Base-by-base conservation (phyloP, 2,113 vertebrate genomes). In the Chaenocephalus aceratus region DNA sequence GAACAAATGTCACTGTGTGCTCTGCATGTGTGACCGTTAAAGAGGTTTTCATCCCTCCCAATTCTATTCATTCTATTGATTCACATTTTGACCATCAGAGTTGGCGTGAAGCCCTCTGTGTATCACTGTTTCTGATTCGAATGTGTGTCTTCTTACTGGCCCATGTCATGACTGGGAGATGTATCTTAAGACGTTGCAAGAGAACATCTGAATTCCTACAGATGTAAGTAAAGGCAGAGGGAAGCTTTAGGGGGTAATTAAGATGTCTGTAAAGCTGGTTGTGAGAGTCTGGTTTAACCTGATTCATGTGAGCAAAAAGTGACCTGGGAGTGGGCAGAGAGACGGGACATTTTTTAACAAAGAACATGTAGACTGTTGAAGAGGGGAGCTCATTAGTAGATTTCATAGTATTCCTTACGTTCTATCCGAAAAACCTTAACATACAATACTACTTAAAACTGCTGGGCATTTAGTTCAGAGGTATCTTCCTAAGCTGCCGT, bases 261-360 rank as follows among this genome's bases (percentile, higher is more conserved):
- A 34, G 41, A 36, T 23, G 48, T 46, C 34, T 77, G 15, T 15
- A 26, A 53, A 67, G 53, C 49, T 67, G 26, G 6, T 67, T 30
- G 36, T 63, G 4, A 77, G 64, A 26, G 46, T 62, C 58, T 64
- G 41, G 36, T 64, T 72, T 54, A 9, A 71, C 44, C 16, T 14
- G 23, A 15, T 12, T 58, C 10, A 46, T 34, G 36, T 14, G n/a
- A 9, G 13, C 14, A 23, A 48, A 53, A 21, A 14, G n/a, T n/a
- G 26, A 34, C 10, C 49, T 2, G 2, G 12, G 15, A 65, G 21
- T 26, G 14, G 2, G 21, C 15, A 16, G 14, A 49, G 10, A 1
- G 14, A 16, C 6, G 16, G 11, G 16, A 60, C 9, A 11, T 18
- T 4, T 41, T 18, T 60, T 34, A 9, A n/a, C 34, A 41, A 18